Conservation (phyloP, 23 tunicate species). For the Trididemnum clinides region DNA sequence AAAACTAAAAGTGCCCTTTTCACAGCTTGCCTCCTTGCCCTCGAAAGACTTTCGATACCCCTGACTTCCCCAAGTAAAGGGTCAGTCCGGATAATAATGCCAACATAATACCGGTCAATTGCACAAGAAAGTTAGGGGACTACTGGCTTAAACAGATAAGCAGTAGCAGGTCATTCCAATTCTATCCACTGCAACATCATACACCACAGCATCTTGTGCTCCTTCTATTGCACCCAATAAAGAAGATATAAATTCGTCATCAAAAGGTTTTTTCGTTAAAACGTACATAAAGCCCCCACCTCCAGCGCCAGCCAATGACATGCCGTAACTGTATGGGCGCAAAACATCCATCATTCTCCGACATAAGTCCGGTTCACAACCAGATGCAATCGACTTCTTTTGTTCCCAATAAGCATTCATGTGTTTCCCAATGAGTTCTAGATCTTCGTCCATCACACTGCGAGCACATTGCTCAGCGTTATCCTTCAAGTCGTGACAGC, state of each 20-base stretch:
- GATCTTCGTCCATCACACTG: slow-evolving; percentile 30
- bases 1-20: too few species aligned
- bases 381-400: slow-evolving; percentile 93
- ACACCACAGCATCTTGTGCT: slow-evolving; percentile 61
- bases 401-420: slow-evolving; percentile 80
- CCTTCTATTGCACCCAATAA: slow-evolving; percentile 53
- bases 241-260: slow-evolving; percentile 12
- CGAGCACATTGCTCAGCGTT: slow-evolving; percentile 69
- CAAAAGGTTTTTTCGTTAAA: slow-evolving; percentile 55
- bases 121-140: too few species aligned
- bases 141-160: too few species aligned
- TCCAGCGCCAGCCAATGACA: slow-evolving; percentile 83
- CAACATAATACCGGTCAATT: too few species aligned
- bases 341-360: slow-evolving; percentile 57
- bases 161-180: slow-evolving; percentile 41
- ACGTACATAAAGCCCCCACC: slow-evolving; percentile 89
- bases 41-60: too few species aligned
- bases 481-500: slow-evolving; percentile 46
- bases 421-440: slow-evolving; percentile 51
- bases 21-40: too few species aligned
- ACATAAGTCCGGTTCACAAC: slow-evolving; percentile 84
- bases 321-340: slow-evolving; percentile 41
- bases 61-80: too few species aligned
- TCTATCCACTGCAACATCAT: slow-evolving; percentile 45
- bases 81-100: too few species aligned